Evolutionary conservation across 2,888 invertebrate species (phyloP).

Genomic region (Rhimphoctona megacephalus): DNA sequence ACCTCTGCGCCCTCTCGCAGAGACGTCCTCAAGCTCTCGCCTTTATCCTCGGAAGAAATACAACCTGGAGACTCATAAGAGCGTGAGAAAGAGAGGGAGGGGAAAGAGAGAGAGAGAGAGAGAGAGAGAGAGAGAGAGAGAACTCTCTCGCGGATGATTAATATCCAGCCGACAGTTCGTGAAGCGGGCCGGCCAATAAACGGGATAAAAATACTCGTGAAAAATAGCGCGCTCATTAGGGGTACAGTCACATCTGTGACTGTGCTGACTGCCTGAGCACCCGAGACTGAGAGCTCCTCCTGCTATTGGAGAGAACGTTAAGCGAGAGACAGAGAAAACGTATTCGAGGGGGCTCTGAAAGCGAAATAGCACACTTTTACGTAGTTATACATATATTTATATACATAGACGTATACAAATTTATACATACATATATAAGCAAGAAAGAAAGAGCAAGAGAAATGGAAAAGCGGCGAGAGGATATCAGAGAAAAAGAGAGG

Average conservation of each 20-base stretch:
- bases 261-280: slow-evolving; percentile 69
- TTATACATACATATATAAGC: slow-evolving; percentile 38
- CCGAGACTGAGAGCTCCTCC: slow-evolving; percentile 41
- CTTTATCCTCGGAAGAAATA: slow-evolving; percentile 82
- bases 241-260: slow-evolving; percentile 85
- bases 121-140: slow-evolving; percentile 9
- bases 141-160: slow-evolving; percentile 80
- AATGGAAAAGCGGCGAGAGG: slow-evolving; percentile 65
- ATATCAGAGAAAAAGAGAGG: slow-evolving; percentile 66
- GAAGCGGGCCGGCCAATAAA: slow-evolving; percentile 84
- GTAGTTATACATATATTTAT: slow-evolving; percentile 10
- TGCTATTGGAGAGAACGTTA: slow-evolving; percentile 39
- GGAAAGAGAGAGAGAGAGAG: background rate
- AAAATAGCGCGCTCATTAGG: slow-evolving; percentile 85
- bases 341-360: slow-evolving; percentile 49
- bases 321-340: slow-evolving; percentile 52
- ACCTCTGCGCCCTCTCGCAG: slow-evolving; percentile 52
- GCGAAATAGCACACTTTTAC: slow-evolving; percentile 40
- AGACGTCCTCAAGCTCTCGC: slow-evolving; percentile 68
- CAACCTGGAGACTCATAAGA: slow-evolving; percentile 81
- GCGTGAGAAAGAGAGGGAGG: slow-evolving; percentile 47
- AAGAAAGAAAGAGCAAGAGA: slow-evolving; percentile 57
- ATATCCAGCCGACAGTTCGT: slow-evolving; percentile 85
- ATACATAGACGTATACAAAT: background rate
- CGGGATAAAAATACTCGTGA: slow-evolving; percentile 85